Evolutionary conservation across 2,888 invertebrate species (phyloP), one percentile per base, ranked within the genome.

Genomic region (Cybosia mesomella): DNA sequence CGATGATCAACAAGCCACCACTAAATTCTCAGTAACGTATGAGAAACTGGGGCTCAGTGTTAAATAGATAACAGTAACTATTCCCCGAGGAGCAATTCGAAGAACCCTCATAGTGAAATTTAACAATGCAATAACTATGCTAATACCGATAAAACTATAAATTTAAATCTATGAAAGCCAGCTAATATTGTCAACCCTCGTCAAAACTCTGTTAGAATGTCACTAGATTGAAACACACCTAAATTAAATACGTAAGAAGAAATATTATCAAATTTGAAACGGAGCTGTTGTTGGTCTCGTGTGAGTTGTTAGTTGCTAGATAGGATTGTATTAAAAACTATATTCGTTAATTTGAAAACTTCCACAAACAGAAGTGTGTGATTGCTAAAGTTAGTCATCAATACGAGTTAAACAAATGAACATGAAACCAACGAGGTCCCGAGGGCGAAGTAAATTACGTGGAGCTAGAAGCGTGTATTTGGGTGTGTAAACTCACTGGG

Each of bases 371-470:
- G n/a, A 49, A 18, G 18, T 49, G 49, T 49, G n/a, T 49, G 49
- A 49, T 49, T 49, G 49, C 49, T 49, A 49, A 49, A 49, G 49
- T 49, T 49, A n/a, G 49, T 49, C 18, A 49, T 49, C 49, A 49
- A 49, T 49, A 49, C n/a, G n/a, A 49, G 49, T 49, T 49, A n/a
- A n/a, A 49, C 49, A 49, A 49, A 49, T n/a, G 49, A 49, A 49
- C 49, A n/a, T n/a, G 49, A 49, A 49, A 49, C 49, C 49, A 18
- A n/a, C 49, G 49, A 0, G 2, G 49, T n/a, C 49, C 49, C 49
- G 49, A 49, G 49, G 49, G n/a, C n/a, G n/a, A n/a, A 2, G 9
- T 49, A n/a, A 49, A 49, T 49, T n/a, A 49, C 8, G 49, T 49
- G n/a, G 18, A 43, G 18, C 49, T n/a, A n/a, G 49, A 8, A 8